Percentiles rank a stretch among this genome's conserved stretches.
Evolutionary conservation across 2,113 vertebrate species (phyloP).

Genomic region (Otocyon megalotis): DNA sequence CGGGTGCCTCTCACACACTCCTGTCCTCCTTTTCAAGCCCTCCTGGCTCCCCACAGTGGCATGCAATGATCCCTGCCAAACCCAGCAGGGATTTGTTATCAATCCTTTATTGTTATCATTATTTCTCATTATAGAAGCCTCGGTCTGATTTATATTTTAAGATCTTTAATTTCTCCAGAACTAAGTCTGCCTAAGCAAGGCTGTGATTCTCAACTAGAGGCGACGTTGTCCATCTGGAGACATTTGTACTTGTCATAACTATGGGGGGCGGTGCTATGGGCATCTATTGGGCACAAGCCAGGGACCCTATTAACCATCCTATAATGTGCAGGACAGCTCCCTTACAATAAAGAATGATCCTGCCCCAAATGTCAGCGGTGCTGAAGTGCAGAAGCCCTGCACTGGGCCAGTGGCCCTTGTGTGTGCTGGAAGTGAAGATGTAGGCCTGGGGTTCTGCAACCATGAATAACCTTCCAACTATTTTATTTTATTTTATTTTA

Average conservation of each 20-base stretch:
- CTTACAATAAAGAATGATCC: neutral
- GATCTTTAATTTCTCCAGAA: neutral
- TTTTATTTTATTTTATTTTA: too few relatives aligned
- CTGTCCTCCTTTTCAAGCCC: neutral
- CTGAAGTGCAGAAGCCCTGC: neutral
- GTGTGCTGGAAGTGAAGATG: neutral
- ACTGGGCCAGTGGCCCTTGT: neutral
- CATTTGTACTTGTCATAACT: neutral
- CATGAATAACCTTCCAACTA: neutral
- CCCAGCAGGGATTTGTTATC: too few relatives aligned
- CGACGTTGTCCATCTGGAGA: neutral
- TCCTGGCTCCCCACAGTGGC: neutral
- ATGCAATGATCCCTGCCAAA: neutral
- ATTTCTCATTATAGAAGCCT: neutral
- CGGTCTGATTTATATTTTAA: neutral
- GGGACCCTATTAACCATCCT: neutral
- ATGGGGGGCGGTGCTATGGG: accelerated
- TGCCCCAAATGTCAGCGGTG: neutral
- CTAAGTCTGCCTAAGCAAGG: neutral
- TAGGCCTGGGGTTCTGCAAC: neutral
- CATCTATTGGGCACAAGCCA: neutral
- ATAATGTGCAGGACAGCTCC: neutral
- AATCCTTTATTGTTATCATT: neutral
- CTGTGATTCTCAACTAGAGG: neutral
- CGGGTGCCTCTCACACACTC: neutral